Evolutionary conservation across 1,140 invertebrate species (phyloP).

Genomic region (Aphidius ervi): DNA sequence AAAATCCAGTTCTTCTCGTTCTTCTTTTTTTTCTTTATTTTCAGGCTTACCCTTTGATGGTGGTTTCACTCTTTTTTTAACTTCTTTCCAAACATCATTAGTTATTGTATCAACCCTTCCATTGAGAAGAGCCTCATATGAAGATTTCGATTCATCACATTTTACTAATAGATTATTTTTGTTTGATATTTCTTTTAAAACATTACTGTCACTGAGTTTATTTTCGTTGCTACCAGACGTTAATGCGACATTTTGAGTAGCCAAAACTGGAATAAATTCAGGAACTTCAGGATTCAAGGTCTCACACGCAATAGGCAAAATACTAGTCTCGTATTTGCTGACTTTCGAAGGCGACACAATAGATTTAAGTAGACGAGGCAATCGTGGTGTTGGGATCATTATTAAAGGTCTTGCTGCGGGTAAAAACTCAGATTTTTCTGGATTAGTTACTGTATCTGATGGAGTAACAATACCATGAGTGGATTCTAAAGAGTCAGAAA

Average conservation of each 20-base stretch:
- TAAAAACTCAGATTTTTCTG: slow-evolving; percentile 33
- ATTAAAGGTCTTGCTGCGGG: slow-evolving; percentile 58
- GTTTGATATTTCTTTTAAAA: slow-evolving; percentile 7
- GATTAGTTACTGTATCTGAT: slow-evolving; percentile 14
- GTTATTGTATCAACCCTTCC: slow-evolving; percentile 17
- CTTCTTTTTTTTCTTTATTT: slow-evolving; percentile 50
- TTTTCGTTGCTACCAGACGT: not conserved
- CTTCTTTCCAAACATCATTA: slow-evolving; percentile 33
- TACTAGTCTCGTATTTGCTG: slow-evolving; percentile 36
- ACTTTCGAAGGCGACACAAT: slow-evolving; percentile 24
- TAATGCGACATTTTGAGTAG: not conserved
- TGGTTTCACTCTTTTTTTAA: slow-evolving; percentile 54
- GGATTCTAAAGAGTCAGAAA: slow-evolving; percentile 44
- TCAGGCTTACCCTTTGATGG: slow-evolving; percentile 46
- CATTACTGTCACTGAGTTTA: slow-evolving; percentile 8
- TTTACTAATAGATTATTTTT: too few species aligned
- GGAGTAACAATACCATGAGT: slow-evolving; percentile 5
- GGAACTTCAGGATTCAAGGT: slow-evolving; percentile 80
- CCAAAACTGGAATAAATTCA: slow-evolving; percentile 68
- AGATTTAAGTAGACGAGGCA: slow-evolving; percentile 53
- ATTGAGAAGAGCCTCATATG: slow-evolving; percentile 17
- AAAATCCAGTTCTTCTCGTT: slow-evolving; percentile 89
- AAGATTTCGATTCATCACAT: too few species aligned
- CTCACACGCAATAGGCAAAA: slow-evolving; percentile 44
- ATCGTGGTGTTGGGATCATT: slow-evolving; percentile 63